Evolutionary conservation across 2,888 invertebrate species (phyloP).

Genomic region (Chironomus riparius): DNA sequence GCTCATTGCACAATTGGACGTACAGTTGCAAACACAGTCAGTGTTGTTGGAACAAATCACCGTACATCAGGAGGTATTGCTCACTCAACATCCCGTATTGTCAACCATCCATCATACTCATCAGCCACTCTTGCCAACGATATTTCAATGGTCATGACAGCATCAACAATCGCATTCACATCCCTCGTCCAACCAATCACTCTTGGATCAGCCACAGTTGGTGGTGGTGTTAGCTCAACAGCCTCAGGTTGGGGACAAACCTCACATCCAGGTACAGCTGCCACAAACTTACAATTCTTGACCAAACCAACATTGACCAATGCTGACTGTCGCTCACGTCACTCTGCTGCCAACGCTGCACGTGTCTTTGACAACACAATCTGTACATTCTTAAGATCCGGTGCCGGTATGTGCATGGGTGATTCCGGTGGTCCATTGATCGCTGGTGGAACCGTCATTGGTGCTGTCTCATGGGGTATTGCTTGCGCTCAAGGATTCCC

Average conservation of each 20-base stretch:
- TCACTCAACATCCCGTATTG: slow-evolving; percentile 11
- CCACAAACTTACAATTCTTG: slow-evolving; percentile 22
- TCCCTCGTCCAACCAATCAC: slow-evolving; percentile 2
- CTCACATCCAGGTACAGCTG: slow-evolving; percentile 23
- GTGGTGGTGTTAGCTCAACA: slow-evolving; percentile 14
- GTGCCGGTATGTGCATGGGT: slow-evolving; percentile 28
- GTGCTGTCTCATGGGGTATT: slow-evolving; percentile 34
- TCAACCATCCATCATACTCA: slow-evolving; percentile 24
- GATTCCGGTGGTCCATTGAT: slow-evolving; percentile 32
- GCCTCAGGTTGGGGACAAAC: slow-evolving; percentile 28
- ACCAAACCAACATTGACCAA: slow-evolving; percentile 24
- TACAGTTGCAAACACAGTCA: slow-evolving; percentile 5
- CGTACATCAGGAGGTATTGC: slow-evolving; percentile 27
- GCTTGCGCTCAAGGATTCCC: slow-evolving; percentile 34
- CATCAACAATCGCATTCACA: background rate
- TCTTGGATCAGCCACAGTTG: slow-evolving; percentile 28
- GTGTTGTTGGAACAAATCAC: slow-evolving; percentile 22
- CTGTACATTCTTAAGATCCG: slow-evolving; percentile 25
- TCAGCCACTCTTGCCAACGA: slow-evolving; percentile 20
- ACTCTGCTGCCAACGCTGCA: slow-evolving; percentile 22
- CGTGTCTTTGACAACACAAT: slow-evolving; percentile 27
- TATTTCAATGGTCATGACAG: slow-evolving; percentile 18
- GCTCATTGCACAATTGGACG: slow-evolving; percentile 31
- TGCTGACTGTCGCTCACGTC: slow-evolving; percentile 23
- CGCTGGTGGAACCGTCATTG: slow-evolving; percentile 30